Evolutionary conservation across 2,113 vertebrate species (phyloP).

Genomic region (Chauna torquata): DNA sequence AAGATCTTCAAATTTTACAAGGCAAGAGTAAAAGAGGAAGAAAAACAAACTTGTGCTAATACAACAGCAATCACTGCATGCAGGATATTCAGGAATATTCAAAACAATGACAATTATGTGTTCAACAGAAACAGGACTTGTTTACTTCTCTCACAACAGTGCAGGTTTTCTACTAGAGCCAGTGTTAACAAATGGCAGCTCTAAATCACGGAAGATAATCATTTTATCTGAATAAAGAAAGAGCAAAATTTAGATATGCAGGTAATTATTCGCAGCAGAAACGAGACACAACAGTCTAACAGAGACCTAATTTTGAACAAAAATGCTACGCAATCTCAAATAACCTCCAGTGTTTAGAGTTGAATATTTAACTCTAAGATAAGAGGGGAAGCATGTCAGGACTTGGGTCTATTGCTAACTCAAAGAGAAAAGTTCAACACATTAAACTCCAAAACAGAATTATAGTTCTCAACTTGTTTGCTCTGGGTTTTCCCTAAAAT

Average conservation of each 20-base stretch:
- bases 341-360: not conserved
- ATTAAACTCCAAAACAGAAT: not conserved
- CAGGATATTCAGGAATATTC: not conserved
- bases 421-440: not conserved
- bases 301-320: not conserved
- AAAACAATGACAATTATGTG: not conserved
- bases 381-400: not conserved
- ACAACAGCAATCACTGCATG: not conserved
- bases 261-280: not conserved
- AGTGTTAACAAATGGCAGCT: not conserved
- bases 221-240: not conserved
- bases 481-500: not conserved
- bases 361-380: not conserved
- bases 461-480: not conserved
- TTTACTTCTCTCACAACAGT: not conserved
- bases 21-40: not conserved
- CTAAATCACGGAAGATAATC: not conserved
- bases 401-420: not conserved
- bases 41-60: not conserved
- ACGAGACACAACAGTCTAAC: not conserved
- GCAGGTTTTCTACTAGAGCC: not conserved
- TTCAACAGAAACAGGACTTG: not conserved
- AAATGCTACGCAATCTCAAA: not conserved
- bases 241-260: not conserved
- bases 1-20: not conserved